Evolutionary conservation across 2,888 invertebrate genomes (phyloP), one percentile per base, ranked within the genome.

Genomic region (Gymnoscelis rufifasciata): DNA sequence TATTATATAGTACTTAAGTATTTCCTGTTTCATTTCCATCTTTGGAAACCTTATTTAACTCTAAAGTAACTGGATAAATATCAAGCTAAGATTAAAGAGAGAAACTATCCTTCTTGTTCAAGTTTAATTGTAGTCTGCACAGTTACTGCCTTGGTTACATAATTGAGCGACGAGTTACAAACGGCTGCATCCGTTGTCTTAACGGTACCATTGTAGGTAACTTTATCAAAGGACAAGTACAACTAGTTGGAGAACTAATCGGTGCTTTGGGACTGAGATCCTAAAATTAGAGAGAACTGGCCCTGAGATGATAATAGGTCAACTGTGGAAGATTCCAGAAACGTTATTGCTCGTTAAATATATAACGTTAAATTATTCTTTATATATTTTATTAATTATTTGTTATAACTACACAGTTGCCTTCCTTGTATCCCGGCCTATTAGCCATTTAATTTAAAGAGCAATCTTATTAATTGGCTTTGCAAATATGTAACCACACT

Each of bases 131-230:
- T 38, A 15, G 36, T 19, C 26, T 5, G 27, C 15, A 29, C 19
- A 19, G 30, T 10, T 14, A 39, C 7, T 43, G 23, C 65, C 64
- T 67, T 64, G 57, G 64, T 71, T 71, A 68, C 71, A 71, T 83
- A 78, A 84, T 82, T 76, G 75, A 71, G 62, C 61, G 62, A 37
- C 31, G 68, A 74, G 56, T 74, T 77, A 78, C 78, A 82, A 84
- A 83, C 68, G 82, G 71, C 60, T 68, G 70, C 80, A 79, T 87
- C 86, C 83, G 86, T 68, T 73, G 71, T 69, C 71, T 74, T 69
- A 65, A 26, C 38, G 14, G 14, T 12, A n/a, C 44, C 27, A 44
- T 38, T 49, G 44, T 49, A 37, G 13, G n/a, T 49, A 49, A 44
- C 40, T 48, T 48, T 12, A 10, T 41, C 38, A 48, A 48, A 49